Base-by-base conservation (phyloP, 2,113 vertebrate genomes). In the Aldabrachelys gigantea region DNA sequence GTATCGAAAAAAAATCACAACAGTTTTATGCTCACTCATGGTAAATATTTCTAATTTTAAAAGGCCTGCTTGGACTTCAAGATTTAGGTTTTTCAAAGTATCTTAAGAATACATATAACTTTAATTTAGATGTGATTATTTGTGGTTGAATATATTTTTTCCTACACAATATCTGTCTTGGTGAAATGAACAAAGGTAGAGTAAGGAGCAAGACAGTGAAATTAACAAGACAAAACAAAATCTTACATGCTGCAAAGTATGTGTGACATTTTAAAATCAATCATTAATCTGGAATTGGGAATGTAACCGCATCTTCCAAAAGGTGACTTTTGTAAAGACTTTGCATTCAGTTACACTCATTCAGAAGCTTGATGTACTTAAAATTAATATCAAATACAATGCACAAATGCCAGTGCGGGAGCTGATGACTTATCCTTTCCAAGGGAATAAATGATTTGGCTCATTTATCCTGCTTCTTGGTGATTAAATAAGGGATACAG, bases 381-480 rank as follows among this genome's bases (percentile, higher is more conserved):
- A 89, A 79, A 82, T 49, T 44, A 78, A 76, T n/a, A 82, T 90
- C 41, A 38, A 44, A 76, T 25, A 25, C 50, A 80, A 25, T 87
- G 53, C 31, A 65, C 75, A 25, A 14, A 19, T 10, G 5, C 82
- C 35, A 57, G 21, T 41, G 17, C 65, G 38, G 19, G 35, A 72
- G 17, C n/a, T n/a, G 35, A 72, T 38, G 65, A 72, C 35, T 38
- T 38, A 72, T 72, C n/a, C 35, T 72, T 38, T 21, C n/a, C 65
- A 38, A 29, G 0, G 2, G 59, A 80, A 59, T 27, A 35, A 24
- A 4, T 79, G 19, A n/a, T 92, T 80, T 82, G 8, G 8, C 54
- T 56, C 0, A 0, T 53, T 69, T 50, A 5, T 47, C 69, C 49
- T 25, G 6, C 29, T 81, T 82, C 13, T 12, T 52, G 52, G 72